phyloP scores from a whole-genome alignment of 2,888 invertebrate genomes.

The Muscina levida region DNA sequence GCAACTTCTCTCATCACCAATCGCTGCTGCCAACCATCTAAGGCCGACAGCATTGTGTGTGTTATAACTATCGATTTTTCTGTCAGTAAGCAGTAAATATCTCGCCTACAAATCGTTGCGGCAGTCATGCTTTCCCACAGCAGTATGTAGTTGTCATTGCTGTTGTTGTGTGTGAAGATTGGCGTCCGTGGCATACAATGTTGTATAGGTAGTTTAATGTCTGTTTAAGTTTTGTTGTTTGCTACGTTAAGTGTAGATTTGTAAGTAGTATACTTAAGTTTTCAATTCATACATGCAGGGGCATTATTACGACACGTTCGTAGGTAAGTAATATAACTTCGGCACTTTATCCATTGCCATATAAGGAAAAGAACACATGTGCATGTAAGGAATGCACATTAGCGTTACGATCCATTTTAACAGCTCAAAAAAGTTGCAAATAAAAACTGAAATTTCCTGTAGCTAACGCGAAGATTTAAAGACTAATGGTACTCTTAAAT shows the following conservation, averaged over 20 bases:
- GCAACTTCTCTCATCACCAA: background rate
- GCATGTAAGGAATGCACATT: too few species aligned
- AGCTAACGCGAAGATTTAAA: too few species aligned
- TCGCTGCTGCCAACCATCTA: background rate
- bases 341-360: too few species aligned
- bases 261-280: slow-evolving; percentile 22
- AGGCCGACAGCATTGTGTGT: background rate
- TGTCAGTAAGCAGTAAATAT: background rate
- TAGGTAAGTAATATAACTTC: too few species aligned
- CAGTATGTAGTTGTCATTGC: background rate
- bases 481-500: too few species aligned
- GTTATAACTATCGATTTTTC: slow-evolving; percentile 4
- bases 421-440: too few species aligned
- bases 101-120: background rate
- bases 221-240: slow-evolving; percentile 49
- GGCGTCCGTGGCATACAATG: background rate
- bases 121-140: background rate
- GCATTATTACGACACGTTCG: slow-evolving; percentile 20
- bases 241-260: slow-evolving; percentile 44
- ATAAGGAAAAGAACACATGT: too few species aligned
- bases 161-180: slow-evolving; percentile 6
- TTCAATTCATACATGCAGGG: background rate
- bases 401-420: too few species aligned
- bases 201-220: slow-evolving; percentile 29
- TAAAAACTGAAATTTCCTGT: too few species aligned